A percentile compares a stretch with the other conserved stretches of the same genome.
Evolutionary conservation across 1,140 invertebrate genomes (phyloP).

Genomic region (Berghia stephanieae): DNA sequence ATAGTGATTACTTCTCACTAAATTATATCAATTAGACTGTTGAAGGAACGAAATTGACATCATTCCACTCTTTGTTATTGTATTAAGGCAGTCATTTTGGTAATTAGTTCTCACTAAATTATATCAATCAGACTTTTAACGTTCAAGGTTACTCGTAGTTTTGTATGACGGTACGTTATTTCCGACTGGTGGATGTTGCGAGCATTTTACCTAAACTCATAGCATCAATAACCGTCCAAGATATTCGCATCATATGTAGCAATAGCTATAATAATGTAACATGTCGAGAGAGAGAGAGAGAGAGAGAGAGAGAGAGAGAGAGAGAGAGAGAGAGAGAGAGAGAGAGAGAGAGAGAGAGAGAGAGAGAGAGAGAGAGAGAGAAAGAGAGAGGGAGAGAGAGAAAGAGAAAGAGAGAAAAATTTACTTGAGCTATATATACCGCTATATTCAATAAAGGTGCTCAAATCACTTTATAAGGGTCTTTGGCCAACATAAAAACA

Average conservation of each 20-base stretch:
- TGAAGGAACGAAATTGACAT: too few relatives aligned
- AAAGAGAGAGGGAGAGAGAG: conserved; percentile 18
- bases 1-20: too few relatives aligned
- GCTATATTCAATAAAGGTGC: conserved; percentile 49
- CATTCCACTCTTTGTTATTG: too few relatives aligned
- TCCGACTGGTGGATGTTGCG: not conserved
- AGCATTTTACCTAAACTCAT: not conserved
- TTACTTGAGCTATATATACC: conserved; percentile 45
- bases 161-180: not conserved
- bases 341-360: conserved; percentile 29
- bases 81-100: too few relatives aligned
- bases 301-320: conserved; percentile 21
- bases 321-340: conserved; percentile 28
- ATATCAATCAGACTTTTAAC: too few relatives aligned
- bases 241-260: not conserved
- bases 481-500: conserved; percentile 17
- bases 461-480: conserved; percentile 47
- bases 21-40: too few relatives aligned
- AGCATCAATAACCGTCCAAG: not conserved
- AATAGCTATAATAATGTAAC: not conserved
- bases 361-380: conserved; percentile 32
- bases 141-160: not conserved
- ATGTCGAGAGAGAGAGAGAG: conserved; percentile 13
- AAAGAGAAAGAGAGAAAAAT: too few relatives aligned
- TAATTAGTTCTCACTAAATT: too few relatives aligned